A percentile compares a stretch with the other conserved stretches of the same genome.
These are phyloP conservation scores for Molossus molossus DNA, from an alignment of 2,797 vertebrate genomes.

Conservation along the genomic window DNA sequence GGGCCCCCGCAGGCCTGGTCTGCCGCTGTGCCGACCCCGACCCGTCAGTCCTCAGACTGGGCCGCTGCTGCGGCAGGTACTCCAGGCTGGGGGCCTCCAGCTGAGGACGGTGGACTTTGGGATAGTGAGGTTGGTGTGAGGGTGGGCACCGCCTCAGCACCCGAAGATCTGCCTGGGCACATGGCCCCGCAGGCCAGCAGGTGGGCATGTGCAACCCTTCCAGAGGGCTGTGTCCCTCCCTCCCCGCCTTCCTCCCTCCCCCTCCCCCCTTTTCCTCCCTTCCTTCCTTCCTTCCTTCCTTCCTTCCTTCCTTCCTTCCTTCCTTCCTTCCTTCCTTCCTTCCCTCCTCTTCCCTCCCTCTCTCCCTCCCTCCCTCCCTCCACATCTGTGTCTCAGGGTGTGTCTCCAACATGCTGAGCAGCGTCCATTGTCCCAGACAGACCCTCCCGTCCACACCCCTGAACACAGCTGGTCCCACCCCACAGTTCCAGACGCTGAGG, in stretches of 20 bases:
- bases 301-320: not conserved
- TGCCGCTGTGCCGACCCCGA: not conserved
- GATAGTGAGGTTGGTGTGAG: not conserved
- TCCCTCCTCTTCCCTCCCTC: too few relatives aligned
- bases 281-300: not conserved
- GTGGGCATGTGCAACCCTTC: too few relatives aligned
- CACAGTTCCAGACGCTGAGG: not conserved
- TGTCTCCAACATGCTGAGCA: accelerated
- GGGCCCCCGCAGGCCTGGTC: not conserved
- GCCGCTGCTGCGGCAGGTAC: not conserved
- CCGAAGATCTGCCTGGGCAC: not conserved
- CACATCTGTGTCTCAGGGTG: not conserved
- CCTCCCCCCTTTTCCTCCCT: not conserved
- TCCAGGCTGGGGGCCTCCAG: accelerated
- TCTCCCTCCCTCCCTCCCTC: not conserved
- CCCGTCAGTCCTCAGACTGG: not conserved
- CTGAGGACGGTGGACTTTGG: accelerated
- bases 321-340: not conserved
- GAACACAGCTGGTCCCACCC: accelerated
- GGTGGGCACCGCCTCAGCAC: not conserved
- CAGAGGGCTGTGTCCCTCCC: not conserved
- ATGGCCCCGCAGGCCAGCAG: not conserved
- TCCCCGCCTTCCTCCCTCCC: too few relatives aligned
- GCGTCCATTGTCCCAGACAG: accelerated
- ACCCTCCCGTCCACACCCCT: accelerated